Evolutionary conservation across 2,888 invertebrate species (phyloP), one percentile per base, ranked within the genome.

Genomic region (Polia nebulosa): DNA sequence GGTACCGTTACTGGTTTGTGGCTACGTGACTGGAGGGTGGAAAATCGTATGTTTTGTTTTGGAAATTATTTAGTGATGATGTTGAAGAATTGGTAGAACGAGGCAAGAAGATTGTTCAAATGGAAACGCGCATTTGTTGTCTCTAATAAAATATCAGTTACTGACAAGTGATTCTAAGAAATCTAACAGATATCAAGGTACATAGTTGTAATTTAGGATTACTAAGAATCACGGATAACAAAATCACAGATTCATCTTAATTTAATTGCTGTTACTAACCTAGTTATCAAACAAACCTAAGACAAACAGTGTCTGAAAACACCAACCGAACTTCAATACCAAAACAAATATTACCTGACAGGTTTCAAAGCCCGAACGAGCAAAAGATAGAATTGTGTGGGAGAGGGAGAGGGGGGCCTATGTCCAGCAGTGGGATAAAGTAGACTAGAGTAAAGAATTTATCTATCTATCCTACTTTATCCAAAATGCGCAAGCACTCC

Each of bases 1-100:
- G 60, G 52, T 69, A 52, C 76, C 41, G 29, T 47, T n/a, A 57
- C 73, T 41, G 45, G 70, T 76, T 69, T 61, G 72, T 47, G 63
- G 61, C 52, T 72, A 47, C 52, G 63, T 72, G 52, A 53, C 45
- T 27, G 20, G 2, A 51, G 49, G 52, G 20, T 47, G 32, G 44
- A n/a, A 62, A 27, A 72, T 27, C 63, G 72, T 45, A 41, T 32
- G 29, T 41, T 57, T 60, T 22, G 34, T 6, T 32, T 0, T 20
- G 36, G 20, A 29, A 17, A 72, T 20, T 39, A 32, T 72, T 47
- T 45, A 52, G 29, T 11, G 51, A 34, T 34, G 3, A 4, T n/a
- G 22, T 51, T 29, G 11, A 27, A 9, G 41, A 27, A 49, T 56
- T 25, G 6, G 17, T 13, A 47, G 13, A 17, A 51, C 15, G 20